Conservation (phyloP, 2,797 vertebrate species). For the Enteromius unitaeniatus region DNA sequence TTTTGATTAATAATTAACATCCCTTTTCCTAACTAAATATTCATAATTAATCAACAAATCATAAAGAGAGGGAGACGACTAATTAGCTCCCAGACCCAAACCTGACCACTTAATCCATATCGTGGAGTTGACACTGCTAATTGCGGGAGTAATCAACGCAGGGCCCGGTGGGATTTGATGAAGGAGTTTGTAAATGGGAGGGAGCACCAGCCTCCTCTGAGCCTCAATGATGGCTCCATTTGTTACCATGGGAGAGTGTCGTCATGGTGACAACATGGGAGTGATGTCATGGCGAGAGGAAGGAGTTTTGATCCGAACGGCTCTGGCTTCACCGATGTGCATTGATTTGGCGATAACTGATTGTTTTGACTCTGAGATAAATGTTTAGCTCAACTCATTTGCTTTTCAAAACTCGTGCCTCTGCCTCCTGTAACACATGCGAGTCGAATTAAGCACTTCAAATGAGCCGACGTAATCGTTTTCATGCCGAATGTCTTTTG, state of each 20-base stretch:
- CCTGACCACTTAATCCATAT: slow-evolving; percentile 98
- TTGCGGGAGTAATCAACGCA: slow-evolving; percentile 98
- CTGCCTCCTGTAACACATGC: slow-evolving; percentile 28
- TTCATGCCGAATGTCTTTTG: neutral
- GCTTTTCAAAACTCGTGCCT: slow-evolving; percentile 19
- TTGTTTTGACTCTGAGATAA: slow-evolving; percentile 10
- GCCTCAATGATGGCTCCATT: slow-evolving; percentile 79
- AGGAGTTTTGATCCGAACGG: slow-evolving; percentile 52
- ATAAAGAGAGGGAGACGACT: slow-evolving; percentile 84
- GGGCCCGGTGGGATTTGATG: slow-evolving; percentile 90
- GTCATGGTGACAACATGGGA: slow-evolving; percentile 70
- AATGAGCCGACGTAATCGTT: slow-evolving; percentile 23
- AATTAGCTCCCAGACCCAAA: slow-evolving; percentile 99
- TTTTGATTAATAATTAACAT: slow-evolving; percentile 99
- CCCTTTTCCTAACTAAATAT: slow-evolving; percentile 99
- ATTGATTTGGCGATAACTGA: slow-evolving; percentile 21
- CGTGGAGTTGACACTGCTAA: slow-evolving; percentile 93
- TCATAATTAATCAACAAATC: slow-evolving; percentile 99
- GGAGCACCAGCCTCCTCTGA: slow-evolving; percentile 77
- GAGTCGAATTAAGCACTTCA: slow-evolving; percentile 19
- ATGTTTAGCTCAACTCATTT: slow-evolving; percentile 25
- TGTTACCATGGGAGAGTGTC: slow-evolving; percentile 73
- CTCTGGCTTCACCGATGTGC: slow-evolving; percentile 16
- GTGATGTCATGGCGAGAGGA: slow-evolving; percentile 63
- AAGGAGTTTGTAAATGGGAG: slow-evolving; percentile 86